Evolutionary conservation across 2,888 invertebrate genomes (phyloP).

Genomic region (Heliconius ismenius): DNA sequence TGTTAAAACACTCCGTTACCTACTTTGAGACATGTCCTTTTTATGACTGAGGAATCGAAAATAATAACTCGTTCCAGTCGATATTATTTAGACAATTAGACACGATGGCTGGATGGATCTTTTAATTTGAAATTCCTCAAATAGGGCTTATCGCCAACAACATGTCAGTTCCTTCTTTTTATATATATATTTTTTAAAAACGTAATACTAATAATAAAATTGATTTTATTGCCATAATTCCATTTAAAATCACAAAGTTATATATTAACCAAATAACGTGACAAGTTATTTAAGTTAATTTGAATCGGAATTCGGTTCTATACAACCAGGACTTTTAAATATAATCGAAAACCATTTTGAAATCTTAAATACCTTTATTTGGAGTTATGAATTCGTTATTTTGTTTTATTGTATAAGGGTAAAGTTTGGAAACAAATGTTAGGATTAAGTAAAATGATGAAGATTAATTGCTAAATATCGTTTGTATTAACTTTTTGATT

Average conservation of each 20-base stretch:
- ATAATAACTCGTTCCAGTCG: too few relatives aligned
- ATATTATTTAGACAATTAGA: too few relatives aligned
- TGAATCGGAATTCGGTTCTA: neutral
- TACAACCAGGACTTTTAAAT: neutral
- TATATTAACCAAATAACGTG: neutral
- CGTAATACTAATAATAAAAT: neutral
- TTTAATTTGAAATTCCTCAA: too few relatives aligned
- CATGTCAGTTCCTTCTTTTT: too few relatives aligned
- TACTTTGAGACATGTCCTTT: too few relatives aligned
- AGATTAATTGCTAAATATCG: slow-evolving; percentile 46
- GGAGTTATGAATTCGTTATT: slow-evolving; percentile 26
- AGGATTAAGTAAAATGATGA: slow-evolving; percentile 40
- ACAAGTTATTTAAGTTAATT: neutral
- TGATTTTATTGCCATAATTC: neutral
- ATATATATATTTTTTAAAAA: too few relatives aligned
- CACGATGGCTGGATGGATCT: too few relatives aligned
- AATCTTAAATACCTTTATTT: slow-evolving; percentile 25
- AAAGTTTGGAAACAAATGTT: slow-evolving; percentile 41
- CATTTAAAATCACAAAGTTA: neutral
- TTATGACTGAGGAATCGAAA: too few relatives aligned
- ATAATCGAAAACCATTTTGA: slow-evolving; percentile 16
- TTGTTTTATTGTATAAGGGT: slow-evolving; percentile 33
- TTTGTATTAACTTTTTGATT: slow-evolving; percentile 43
- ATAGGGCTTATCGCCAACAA: too few relatives aligned
- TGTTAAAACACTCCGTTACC: too few relatives aligned